phyloP scores from a whole-genome alignment of 1,140 invertebrate genomes.

The Drosophila lacertosa region DNA sequence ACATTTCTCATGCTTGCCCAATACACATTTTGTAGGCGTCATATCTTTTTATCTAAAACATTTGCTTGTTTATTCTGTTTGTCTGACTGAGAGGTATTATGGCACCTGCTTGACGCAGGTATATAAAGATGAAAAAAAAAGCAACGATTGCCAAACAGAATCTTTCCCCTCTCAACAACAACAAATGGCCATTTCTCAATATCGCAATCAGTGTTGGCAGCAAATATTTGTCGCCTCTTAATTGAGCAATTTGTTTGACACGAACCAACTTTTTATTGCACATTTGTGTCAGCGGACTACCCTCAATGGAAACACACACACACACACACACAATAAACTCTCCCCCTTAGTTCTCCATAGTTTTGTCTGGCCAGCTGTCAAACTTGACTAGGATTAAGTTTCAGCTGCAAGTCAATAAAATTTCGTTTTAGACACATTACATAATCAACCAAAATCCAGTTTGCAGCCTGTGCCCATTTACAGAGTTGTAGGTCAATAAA shows the following conservation, averaged over 20 bases:
- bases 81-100: conserved; percentile 44
- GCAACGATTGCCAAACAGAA: conserved; percentile 20
- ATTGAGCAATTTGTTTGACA: conserved; percentile 60
- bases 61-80: conserved; percentile 41
- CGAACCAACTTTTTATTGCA: conserved; percentile 33
- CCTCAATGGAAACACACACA: background rate
- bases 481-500: background rate
- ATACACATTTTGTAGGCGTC: conserved; percentile 66
- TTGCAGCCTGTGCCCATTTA: background rate
- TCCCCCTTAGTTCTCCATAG: background rate
- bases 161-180: background rate
- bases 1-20: conserved; percentile 36
- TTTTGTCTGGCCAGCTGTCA: conserved; percentile 29
- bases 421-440: too few species aligned
- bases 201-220: conserved; percentile 30
- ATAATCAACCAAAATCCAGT: too few species aligned
- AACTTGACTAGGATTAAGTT: background rate
- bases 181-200: conserved; percentile 27
- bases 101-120: conserved; percentile 53
- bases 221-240: conserved; percentile 49
- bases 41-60: conserved; percentile 62
- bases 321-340: background rate
- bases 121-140: too few species aligned
- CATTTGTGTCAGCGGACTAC: conserved; percentile 14
- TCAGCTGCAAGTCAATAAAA: background rate